Evolutionary conservation across 1,140 invertebrate species (phyloP), one percentile per base, ranked within the genome.

Genomic region (Pseudachorutes palmiensis): DNA sequence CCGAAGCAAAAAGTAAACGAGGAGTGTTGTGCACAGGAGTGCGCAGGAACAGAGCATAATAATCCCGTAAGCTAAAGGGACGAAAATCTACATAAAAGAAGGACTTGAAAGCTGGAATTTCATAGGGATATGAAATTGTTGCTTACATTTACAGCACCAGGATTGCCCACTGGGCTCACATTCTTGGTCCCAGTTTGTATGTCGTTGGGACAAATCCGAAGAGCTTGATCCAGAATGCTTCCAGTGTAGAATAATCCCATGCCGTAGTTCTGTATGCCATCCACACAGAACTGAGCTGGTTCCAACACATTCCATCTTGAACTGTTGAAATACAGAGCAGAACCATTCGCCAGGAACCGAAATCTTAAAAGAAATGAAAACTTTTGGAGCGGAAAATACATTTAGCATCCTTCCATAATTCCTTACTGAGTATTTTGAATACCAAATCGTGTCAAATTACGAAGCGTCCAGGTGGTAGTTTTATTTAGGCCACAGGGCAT

Each of bases 1-100:
- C 66, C 70, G 60, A 14, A 71, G 31, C 0, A 71, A 32, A 5
- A 55, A 22, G 49, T 71, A 66, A 1, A 71, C 70, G 1, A 68
- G 41, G 16, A 67, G 22, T 22, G 66, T 68, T 29, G 66, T 58
- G 14, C 30, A 24, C 2, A 68, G 48, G 19, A 71, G 66, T 19
- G 55, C 14, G 14, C 49, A 57, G 26, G 61, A 64, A 24, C 62
- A 59, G 22, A 64, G 19, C 61, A 68, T 63, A 22, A 64, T 19
- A 1, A 55, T 29, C 1, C 48, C 59, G 30, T 67, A 67, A 28
- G 33, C 19, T 1, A 62, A n/a, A 2, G 61, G 51, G 1, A 59
- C 9, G 0, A 2, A 5, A 12, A 28, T 45, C 36, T 45, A 26
- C 41, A n/a, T n/a, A n/a, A n/a, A n/a, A 24, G n/a, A 63, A 19